These are phyloP conservation scores for Stenotaenia linearis DNA, from an alignment of 2,888 invertebrate species.

Conservation along the genomic window DNA sequence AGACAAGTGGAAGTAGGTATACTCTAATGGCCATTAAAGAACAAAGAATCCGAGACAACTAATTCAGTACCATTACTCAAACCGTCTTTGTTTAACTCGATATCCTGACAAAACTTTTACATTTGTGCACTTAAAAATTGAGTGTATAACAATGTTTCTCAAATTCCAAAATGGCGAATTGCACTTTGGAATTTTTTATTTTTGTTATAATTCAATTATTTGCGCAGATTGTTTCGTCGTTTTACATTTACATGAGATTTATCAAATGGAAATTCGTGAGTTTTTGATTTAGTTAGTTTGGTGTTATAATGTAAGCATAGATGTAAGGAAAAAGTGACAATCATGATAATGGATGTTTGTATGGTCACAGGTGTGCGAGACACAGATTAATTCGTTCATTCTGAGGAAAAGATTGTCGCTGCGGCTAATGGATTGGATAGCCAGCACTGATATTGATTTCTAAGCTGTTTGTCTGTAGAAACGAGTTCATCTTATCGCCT, in stretches of 20 bases:
- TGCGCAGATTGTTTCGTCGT: too few species aligned
- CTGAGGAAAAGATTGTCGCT: neutral
- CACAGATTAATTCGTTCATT: constrained; percentile 2
- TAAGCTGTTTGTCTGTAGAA: neutral
- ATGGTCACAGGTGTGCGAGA: constrained; percentile 6
- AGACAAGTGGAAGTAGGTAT: neutral
- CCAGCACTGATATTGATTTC: neutral
- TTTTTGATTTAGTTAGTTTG: too few species aligned
- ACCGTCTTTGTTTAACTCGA: neutral
- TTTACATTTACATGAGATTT: too few species aligned
- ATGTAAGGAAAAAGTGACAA: neutral
- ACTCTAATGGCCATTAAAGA: neutral
- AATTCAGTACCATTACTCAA: neutral
- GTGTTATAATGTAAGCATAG: too few species aligned
- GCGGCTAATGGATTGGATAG: neutral
- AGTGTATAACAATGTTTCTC: too few species aligned
- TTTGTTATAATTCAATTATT: too few species aligned
- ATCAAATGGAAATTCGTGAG: too few species aligned
- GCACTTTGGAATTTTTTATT: too few species aligned
- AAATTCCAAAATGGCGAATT: too few species aligned
- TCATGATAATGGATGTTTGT: neutral
- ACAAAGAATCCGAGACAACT: neutral
- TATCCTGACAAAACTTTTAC: neutral
- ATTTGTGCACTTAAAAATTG: too few species aligned
- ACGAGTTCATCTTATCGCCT: neutral